Conservation (phyloP, 2,113 vertebrate genomes). For the Meriones unguiculatus region DNA sequence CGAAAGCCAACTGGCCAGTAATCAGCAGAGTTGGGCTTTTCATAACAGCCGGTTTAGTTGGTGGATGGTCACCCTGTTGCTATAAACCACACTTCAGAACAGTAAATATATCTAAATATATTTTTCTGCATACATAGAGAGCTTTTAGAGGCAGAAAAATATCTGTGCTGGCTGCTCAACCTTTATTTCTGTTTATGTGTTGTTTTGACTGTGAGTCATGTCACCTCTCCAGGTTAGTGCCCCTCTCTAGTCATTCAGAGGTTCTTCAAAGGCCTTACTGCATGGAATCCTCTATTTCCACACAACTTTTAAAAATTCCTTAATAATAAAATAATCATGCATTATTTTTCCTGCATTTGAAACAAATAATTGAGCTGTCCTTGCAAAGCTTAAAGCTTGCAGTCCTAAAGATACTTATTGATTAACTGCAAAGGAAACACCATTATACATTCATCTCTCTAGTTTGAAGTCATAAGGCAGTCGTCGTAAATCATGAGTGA, state of each 20-base stretch:
- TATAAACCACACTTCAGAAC: neutral
- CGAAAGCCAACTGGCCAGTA: neutral
- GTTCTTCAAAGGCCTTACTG: neutral
- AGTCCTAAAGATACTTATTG: neutral
- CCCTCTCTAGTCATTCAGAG: neutral
- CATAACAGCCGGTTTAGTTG: neutral
- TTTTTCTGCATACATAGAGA: neutral
- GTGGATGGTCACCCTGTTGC: neutral
- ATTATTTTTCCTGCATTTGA: slow-evolving; percentile 30
- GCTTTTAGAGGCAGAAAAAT: neutral
- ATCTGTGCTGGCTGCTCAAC: neutral
- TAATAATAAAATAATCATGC: slow-evolving; percentile 44
- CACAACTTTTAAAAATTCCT: neutral
- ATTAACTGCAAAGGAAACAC: slow-evolving; percentile 42
- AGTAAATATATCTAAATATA: neutral
- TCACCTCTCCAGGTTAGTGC: neutral
- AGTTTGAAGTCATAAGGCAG: neutral
- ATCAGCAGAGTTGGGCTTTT: neutral
- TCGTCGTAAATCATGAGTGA: neutral
- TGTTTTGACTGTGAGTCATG: neutral
- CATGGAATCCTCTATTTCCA: slow-evolving; percentile 30
- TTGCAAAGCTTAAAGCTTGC: slow-evolving; percentile 29
- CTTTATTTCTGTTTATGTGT: neutral
- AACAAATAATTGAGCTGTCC: slow-evolving; percentile 38
- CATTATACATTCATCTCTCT: slow-evolving; percentile 5